Base-by-base conservation (phyloP, 1,140 invertebrate genomes). In the Bombus balteatus region DNA sequence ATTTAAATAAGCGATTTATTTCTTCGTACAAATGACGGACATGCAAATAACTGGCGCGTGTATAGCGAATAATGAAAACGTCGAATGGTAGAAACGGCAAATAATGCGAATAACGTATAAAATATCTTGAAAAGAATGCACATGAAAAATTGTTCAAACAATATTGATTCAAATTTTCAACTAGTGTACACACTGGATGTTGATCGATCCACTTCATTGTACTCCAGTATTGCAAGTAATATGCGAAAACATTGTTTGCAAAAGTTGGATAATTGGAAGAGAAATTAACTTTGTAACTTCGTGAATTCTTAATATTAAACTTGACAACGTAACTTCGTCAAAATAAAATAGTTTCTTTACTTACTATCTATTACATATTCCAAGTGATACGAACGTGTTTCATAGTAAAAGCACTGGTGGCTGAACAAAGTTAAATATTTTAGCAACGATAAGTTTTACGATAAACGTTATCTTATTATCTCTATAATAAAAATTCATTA, bases 21-120 rank as follows among this genome's bases (percentile, higher is more conserved):
- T 47, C 28, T 43, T 32, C 41, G 71, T 47, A 73, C 13, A 43
- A 18, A 47, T 32, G 71, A 47, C 71, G 28, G n/a, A 22, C 28
- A 43, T 73, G 71, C 71, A 73, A 73, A 73, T 73, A 73, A 47
- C n/a, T 18, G n/a, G 22, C 41, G 71, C 71, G 15, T n/a, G 71
- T 32, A 2, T 47, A 18, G 15, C 37, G 37, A 5, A 28, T 71
- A 71, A 71, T 12, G 70, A 22, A 72, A 41, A n/a, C 28, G 28
- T 41, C 1, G 28, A 12, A 34, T 37, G 18, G n/a, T 10, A 28
- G 8, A 25, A 41, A 71, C 70, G 10, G 0, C 10, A 12, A 28
- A 39, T 28, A 39, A 39, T 13, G 0, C 32, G 18, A 68, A 37
- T 28, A 22, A 25, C 12, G 22, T 25, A 13, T 68, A 37, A 37